Evolutionary conservation across 2,797 vertebrate species (phyloP).

Genomic region (Kryptolebias ocellatus): DNA sequence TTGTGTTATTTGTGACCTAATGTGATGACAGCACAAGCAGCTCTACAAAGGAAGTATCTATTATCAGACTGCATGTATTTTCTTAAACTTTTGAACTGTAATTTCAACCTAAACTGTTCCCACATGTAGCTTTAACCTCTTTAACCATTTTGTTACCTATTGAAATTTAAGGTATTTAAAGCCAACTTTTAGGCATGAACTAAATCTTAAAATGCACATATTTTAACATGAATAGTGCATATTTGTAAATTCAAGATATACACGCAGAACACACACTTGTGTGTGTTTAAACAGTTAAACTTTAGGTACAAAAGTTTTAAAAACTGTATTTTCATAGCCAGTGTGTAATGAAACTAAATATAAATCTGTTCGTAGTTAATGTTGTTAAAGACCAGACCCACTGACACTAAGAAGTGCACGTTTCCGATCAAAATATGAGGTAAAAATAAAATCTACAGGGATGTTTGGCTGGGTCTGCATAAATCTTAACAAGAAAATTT

Average conservation of each 20-base stretch:
- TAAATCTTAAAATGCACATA: constrained; percentile 9
- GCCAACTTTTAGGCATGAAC: too few species aligned
- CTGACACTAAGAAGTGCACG: constrained; percentile 7
- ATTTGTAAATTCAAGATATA: not conserved
- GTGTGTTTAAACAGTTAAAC: not conserved
- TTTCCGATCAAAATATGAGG: constrained; percentile 15
- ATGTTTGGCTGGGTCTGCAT: constrained; percentile 17
- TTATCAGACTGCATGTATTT: constrained; percentile 18
- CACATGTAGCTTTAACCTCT: not conserved
- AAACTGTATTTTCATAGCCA: not conserved
- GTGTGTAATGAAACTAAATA: not conserved
- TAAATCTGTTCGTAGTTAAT: not conserved
- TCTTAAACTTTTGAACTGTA: constrained; percentile 16
- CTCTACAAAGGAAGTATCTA: constrained; percentile 5
- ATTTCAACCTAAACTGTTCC: constrained; percentile 1
- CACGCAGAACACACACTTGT: not conserved
- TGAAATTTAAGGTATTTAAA: too few species aligned
- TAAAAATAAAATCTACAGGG: constrained; percentile 24
- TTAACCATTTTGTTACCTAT: not conserved
- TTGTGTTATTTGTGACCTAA: constrained; percentile 10
- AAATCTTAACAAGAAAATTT: constrained; percentile 46
- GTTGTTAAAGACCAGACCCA: not conserved
- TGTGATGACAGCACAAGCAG: constrained; percentile 27
- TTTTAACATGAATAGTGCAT: not conserved
- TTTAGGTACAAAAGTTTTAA: not conserved